phyloP scores from a whole-genome alignment of 2,113 vertebrate species.

The Microcebus tavaratra region DNA sequence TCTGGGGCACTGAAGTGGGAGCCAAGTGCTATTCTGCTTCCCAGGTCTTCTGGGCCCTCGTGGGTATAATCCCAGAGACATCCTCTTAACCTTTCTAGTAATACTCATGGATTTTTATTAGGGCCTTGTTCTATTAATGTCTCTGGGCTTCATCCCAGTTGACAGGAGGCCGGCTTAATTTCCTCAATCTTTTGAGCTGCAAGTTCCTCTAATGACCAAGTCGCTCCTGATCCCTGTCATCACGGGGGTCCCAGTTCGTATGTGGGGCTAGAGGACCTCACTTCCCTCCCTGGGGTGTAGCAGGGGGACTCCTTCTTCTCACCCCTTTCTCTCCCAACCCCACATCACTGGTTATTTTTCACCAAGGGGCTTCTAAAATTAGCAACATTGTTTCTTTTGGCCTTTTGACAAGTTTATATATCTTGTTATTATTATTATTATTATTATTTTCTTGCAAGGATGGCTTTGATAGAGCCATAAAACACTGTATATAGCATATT shows the following conservation, averaged over 20 bases:
- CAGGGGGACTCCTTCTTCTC: too few species aligned
- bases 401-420: too few species aligned
- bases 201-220: not conserved
- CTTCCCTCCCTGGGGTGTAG: too few species aligned
- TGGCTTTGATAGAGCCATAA: too few species aligned
- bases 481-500: too few species aligned
- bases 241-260: not conserved
- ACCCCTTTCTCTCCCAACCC: too few species aligned
- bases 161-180: not conserved
- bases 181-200: not conserved
- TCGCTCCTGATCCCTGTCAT: not conserved
- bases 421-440: too few species aligned
- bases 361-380: too few species aligned
- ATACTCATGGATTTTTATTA: not conserved
- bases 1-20: not conserved
- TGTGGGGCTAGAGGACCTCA: too few species aligned
- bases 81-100: not conserved
- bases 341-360: too few species aligned
- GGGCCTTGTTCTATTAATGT: not conserved
- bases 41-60: not conserved
- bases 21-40: not conserved
- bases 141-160: not conserved
- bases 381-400: too few species aligned
- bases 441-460: too few species aligned
- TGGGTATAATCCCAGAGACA: not conserved